phyloP scores from a whole-genome alignment of 2,888 invertebrate genomes.

The Erannis defoliaria region DNA sequence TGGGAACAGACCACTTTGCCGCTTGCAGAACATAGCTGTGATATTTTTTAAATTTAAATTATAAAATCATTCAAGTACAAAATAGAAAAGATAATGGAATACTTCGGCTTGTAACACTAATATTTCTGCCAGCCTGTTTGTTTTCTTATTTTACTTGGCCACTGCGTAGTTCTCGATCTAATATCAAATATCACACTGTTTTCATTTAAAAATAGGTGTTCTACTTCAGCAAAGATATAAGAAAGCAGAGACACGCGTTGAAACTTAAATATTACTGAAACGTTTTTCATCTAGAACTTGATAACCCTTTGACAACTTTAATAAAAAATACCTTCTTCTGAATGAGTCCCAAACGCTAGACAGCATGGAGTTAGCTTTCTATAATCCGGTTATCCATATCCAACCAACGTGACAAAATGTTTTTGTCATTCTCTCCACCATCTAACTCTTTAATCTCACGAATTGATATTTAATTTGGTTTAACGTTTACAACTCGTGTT shows the following conservation, averaged over 20 bases:
- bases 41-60: too few species aligned
- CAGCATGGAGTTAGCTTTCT: constrained; percentile 55
- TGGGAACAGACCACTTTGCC: too few species aligned
- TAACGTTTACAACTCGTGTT: constrained; percentile 44
- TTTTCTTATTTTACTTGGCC: constrained; percentile 5
- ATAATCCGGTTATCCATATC: constrained; percentile 69
- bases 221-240: neutral
- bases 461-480: constrained; percentile 63
- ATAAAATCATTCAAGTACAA: too few species aligned
- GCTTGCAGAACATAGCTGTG: too few species aligned
- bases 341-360: constrained; percentile 46
- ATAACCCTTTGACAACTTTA: constrained; percentile 32
- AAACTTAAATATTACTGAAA: constrained; percentile 17
- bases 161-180: neutral
- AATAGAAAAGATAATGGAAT: too few species aligned
- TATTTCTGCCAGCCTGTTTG: neutral
- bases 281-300: constrained; percentile 27
- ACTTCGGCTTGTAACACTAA: neutral
- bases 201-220: constrained; percentile 10
- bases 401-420: constrained; percentile 60
- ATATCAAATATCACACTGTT: constrained; percentile 1
- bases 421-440: constrained; percentile 49
- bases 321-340: constrained; percentile 42
- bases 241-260: constrained; percentile 7
- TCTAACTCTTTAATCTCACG: constrained; percentile 58